Evolutionary conservation across 2,113 vertebrate genomes (phyloP).

Genomic region (Tetraodon nigroviridis): DNA sequence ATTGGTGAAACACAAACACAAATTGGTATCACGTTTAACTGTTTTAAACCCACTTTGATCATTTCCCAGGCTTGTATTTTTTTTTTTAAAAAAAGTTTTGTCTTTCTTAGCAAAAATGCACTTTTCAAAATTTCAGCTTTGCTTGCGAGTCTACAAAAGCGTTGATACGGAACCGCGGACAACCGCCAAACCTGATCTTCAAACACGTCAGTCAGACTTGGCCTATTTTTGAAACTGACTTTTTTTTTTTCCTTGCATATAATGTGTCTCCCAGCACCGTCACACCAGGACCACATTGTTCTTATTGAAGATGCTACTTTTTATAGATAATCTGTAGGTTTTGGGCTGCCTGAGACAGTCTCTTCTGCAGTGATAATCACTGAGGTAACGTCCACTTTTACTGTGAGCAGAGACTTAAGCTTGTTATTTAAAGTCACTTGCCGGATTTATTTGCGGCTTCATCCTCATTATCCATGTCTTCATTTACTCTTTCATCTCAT

Average conservation of each 20-base stretch:
- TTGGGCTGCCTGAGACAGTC: slow-evolving; percentile 19
- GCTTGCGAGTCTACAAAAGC: background rate
- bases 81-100: background rate
- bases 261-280: slow-evolving; percentile 25
- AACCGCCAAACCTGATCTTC: slow-evolving; percentile 45
- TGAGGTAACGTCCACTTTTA: slow-evolving; percentile 58
- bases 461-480: slow-evolving; percentile 52
- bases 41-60: too few species aligned
- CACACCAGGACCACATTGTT: slow-evolving; percentile 21
- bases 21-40: too few species aligned
- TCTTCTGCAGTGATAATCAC: slow-evolving; percentile 30
- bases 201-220: slow-evolving; percentile 57
- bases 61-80: background rate
- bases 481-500: slow-evolving; percentile 51
- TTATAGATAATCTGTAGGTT: slow-evolving; percentile 52
- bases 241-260: slow-evolving; percentile 7
- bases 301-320: slow-evolving; percentile 46
- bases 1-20: too few species aligned
- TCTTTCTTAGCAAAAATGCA: slow-evolving; percentile 11
- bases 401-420: slow-evolving; percentile 52
- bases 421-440: slow-evolving; percentile 63
- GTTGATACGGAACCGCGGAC: slow-evolving; percentile 35
- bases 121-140: background rate
- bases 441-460: slow-evolving; percentile 52
- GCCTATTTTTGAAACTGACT: slow-evolving; percentile 48